Base-by-base conservation (phyloP, 2,888 invertebrate species). In the Hydroisotoma schaefferi region DNA sequence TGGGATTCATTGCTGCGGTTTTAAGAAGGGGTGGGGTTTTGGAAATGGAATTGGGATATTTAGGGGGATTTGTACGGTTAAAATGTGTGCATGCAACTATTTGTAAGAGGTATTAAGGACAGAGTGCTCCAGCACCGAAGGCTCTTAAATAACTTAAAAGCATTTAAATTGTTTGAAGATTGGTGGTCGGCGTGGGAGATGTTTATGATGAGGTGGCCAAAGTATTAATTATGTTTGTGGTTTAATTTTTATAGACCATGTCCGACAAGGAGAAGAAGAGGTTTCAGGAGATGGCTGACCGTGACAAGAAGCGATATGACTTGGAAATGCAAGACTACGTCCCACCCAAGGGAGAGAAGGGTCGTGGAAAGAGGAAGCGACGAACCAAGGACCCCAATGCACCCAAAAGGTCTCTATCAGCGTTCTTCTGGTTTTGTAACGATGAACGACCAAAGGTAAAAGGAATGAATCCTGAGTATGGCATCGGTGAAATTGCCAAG, bases 401-500 rank as follows among this genome's bases (percentile, higher is more conserved):
- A 73, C 99, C 98, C 63, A 99, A 99, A 82, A 84, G 98, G 82
- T 91, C 97, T 76, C 82, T 99, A 93, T 56, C 98, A 72, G 98
- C 97, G 55, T 99, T 98, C 84, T 99, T 99, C 83, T 93, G 94
- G 88, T 99, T 98, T 83, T 98, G 95, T 78, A 93, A 93, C 78
- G 98, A 98, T 76, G 95, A 95, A 78, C 87, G 99, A 74, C 87
- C 89, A 40, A 93, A 92, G 76, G 94, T 99, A 65, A 94, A 94
- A 81, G 88, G 86, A 59, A 83, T 84, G 61, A 90, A 95, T 80
- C 95, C 97, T 0, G 93, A 93, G 77, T 93, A 87, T 77, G 90
- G 93, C 49, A 95, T 98, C 75, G 97, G 97, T 23, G 94, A 95
- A 75, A 88, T 95, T 74, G 95, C 97, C 75, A 97, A 97, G 81